Evolutionary conservation across 2,888 invertebrate genomes (phyloP), one percentile per base, ranked within the genome.

Genomic region (Argyresthia albistria): DNA sequence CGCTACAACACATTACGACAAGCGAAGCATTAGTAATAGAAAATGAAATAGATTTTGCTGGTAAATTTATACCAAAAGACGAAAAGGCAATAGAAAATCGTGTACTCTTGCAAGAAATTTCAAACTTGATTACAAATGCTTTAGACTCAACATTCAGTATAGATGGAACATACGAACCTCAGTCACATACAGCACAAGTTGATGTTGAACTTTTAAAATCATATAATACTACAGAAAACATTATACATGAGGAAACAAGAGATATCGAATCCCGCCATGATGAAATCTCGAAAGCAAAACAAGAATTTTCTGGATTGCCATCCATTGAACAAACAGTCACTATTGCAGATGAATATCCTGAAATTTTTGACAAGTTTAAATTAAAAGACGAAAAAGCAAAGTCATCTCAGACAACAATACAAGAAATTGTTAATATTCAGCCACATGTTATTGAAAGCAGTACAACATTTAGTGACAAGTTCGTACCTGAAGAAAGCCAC

Each of bases 371-470:
- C n/a, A 56, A 64, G 50, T 54, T 55, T 46, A 46, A 37, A 51
- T 57, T 55, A 11, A 78, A 65, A 62, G 62, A 69, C 60, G 75
- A 73, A 62, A 71, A 68, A 60, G 72, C 70, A 16, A 54, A 55
- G 37, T n/a, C 56, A 15, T 66, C 59, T 12, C 66, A 70, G 57
- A 60, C 57, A 3, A 54, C 60, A 10, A 59, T 65, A 35, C 69
- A 67, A 54, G 78, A 76, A 66, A 49, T 80, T 1, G 56, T 73
- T 36, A 70, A 62, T 43, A 60, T 57, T 50, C 65, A 74, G 56
- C 73, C 70, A 45, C 65, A 75, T 55, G 53, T 73, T 35, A 56
- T 80, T 15, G 80, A 82, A 60, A 71, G 57, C 55, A 57, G 67
- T 39, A 56, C 57, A 12, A 57, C 61, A 39, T 58, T 76, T 11